Base-by-base conservation (phyloP, 23 tunicate species). In the Phallusia fumigata region DNA sequence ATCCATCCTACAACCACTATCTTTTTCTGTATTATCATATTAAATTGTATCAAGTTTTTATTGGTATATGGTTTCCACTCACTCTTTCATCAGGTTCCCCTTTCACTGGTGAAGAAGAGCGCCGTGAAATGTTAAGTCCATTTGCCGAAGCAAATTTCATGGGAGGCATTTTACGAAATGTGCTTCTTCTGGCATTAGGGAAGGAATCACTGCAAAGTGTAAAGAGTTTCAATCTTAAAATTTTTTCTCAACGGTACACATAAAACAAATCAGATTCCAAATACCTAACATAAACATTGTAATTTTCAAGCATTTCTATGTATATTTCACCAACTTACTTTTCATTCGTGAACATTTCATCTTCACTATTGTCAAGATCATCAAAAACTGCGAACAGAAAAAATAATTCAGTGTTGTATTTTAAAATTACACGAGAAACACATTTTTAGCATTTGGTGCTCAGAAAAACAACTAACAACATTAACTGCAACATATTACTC, bases 71-170 rank as follows among this genome's bases (percentile, higher is more conserved):
- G 16, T 31, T 24, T 33, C 24, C 32, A 88, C 82, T 86, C 51
- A 91, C 96, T 87, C 96, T 74, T 82, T 91, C 96, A 52, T 91
- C 96, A 0, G 87, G 96, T 78, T 89, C 87, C 24, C 96, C 96
- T 74, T 88, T 81, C 0, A 79, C 88, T 28, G 89, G 95, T 18
- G 85, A 80, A 26, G 84, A 34, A 0, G 85, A 79, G 30, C 86
- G 53, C 32, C 76, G 11, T 45, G 52, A 31, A 73, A 53, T 81
- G 36, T 76, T 81, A 12, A 75, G 76, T 34, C 85, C 80, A 35
- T 82, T 85, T 65, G 83, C 69, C 31, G 89, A 79, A 24, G 95
- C 88, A 76, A 90, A 73, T 78, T 90, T 90, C 76, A 89, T 76
- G 0, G 88, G 93, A 33, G 78, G 53, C 88, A 81, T 90, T 32